Base-by-base conservation (phyloP, 1,140 invertebrate genomes). In the Atopsyche davidsoni region DNA sequence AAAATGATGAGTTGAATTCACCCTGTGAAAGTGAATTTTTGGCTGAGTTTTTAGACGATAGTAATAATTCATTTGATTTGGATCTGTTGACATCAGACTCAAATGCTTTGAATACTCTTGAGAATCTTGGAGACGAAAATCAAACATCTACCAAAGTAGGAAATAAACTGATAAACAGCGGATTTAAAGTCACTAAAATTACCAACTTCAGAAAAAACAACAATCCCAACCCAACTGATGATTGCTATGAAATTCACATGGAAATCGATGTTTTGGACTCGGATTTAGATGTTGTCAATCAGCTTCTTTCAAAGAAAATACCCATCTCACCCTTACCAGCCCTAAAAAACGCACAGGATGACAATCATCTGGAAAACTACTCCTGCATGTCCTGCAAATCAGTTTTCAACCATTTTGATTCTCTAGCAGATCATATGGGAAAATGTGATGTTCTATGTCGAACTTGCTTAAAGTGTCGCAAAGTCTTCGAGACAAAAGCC, bases 191-290 rank as follows among this genome's bases (percentile, higher is more conserved):
- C 4, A 53, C 44, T 11, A 53, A 57, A 50, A 53, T 53, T 19
- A 46, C 46, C 3, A 57, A 50, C 17, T 6, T 46, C 18, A 23
- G 35, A 18, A 43, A 32, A 21, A 22, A 39, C 9, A 35, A 51
- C 41, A 24, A 21, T 17, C 11, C 25, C 1, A 22, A 47, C 22
- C 31, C 43, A 16, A 17, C 44, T 7, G 46, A 53, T 46, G 51
- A 57, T 42, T 53, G 46, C 2, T 50, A 50, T 44, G 55, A 57
- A 46, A 57, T 57, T 47, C 55, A 57, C 23, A 57, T 57, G 55
- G 55, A 57, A 46, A 53, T 57, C 16, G 55, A 57, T 23, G 50
- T 57, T 28, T 21, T 53, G 4, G 55, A 57, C 34, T 50, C 51
- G n/a, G 55, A 57, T 45, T 46, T 49, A 31, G 51, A 57, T 41